These are phyloP conservation scores for Onchidella celtica DNA, from an alignment of 2,888 invertebrate species.

Conservation along the genomic window DNA sequence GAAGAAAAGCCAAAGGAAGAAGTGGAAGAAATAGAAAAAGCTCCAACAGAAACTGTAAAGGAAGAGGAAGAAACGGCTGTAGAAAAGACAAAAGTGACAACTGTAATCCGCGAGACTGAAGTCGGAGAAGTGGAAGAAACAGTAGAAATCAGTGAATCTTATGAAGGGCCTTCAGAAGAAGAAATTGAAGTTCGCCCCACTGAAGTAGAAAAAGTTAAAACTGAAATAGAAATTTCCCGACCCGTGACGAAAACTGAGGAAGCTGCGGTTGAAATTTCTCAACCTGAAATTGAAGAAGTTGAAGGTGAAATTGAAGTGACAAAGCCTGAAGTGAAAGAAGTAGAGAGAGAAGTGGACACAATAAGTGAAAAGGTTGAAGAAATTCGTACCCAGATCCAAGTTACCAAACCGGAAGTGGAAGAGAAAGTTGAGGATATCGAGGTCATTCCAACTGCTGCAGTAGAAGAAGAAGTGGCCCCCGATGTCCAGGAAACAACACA, in stretches of 20 bases:
- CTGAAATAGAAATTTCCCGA: slow-evolving; percentile 36
- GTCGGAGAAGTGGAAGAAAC: slow-evolving; percentile 40
- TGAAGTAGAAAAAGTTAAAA: no score
- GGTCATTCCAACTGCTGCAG: slow-evolving; percentile 30
- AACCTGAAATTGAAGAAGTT: slow-evolving; percentile 37
- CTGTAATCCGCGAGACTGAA: slow-evolving; percentile 34
- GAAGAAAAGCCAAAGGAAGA: slow-evolving; percentile 43
- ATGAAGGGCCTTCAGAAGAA: no score
- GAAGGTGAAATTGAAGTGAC: slow-evolving; percentile 41
- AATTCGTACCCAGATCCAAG: no score
- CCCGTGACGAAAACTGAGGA: slow-evolving; percentile 34
- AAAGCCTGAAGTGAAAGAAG: slow-evolving; percentile 52
- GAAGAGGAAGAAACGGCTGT: slow-evolving; percentile 55
- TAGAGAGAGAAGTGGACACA: no score
- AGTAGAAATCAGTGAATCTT: no score
- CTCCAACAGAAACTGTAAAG: not conserved
- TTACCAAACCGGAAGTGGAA: slow-evolving; percentile 67
- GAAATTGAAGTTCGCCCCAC: no score
- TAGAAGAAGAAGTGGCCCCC: slow-evolving; percentile 32
- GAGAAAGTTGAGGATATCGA: slow-evolving; percentile 62
- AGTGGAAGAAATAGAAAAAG: slow-evolving; percentile 56
- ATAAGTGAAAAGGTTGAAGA: no score
- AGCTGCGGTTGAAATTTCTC: slow-evolving; percentile 73
- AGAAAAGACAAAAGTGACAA: slow-evolving; percentile 26
- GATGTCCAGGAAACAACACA: slow-evolving; percentile 77